These are phyloP conservation scores for Halcyon senegalensis DNA, from an alignment of 2,113 vertebrate species.

Conservation along the genomic window DNA sequence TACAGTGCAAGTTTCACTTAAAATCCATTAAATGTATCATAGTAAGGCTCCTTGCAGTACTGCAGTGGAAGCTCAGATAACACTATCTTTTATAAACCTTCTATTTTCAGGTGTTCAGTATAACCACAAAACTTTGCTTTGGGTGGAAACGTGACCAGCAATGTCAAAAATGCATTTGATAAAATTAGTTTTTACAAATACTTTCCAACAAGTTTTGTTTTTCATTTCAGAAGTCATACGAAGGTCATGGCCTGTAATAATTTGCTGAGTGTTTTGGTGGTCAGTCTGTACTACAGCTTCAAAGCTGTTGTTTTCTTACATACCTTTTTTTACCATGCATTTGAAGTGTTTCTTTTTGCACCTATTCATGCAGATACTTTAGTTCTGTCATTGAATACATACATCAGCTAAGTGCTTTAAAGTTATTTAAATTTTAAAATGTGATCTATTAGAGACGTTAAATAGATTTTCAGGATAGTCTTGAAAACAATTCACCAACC, in stretches of 20 bases:
- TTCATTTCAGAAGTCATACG: not conserved
- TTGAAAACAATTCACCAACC: not conserved
- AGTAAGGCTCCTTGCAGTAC: not conserved
- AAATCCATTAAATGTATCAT: not conserved
- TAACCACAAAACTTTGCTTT: not conserved
- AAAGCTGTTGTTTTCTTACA: not conserved
- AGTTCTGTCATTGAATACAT: fast-evolving
- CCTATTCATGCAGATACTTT: not conserved
- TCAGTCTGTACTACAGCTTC: not conserved
- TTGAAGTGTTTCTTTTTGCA: not conserved
- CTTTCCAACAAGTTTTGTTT: not conserved
- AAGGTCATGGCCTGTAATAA: not conserved
- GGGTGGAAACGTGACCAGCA: not conserved
- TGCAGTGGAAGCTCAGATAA: not conserved
- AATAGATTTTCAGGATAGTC: not conserved
- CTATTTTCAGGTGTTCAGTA: conserved; percentile 7
- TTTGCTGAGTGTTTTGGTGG: not conserved
- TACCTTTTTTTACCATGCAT: not conserved
- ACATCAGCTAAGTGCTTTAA: not conserved
- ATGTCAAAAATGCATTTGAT: not conserved
- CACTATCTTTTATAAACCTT: not conserved
- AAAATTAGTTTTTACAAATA: not conserved
- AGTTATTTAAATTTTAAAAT: not conserved
- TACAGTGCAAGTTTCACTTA: not conserved
- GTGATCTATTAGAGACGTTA: not conserved